Evolutionary conservation across 2,888 invertebrate genomes (phyloP).

Genomic region (Andrena minutula): DNA sequence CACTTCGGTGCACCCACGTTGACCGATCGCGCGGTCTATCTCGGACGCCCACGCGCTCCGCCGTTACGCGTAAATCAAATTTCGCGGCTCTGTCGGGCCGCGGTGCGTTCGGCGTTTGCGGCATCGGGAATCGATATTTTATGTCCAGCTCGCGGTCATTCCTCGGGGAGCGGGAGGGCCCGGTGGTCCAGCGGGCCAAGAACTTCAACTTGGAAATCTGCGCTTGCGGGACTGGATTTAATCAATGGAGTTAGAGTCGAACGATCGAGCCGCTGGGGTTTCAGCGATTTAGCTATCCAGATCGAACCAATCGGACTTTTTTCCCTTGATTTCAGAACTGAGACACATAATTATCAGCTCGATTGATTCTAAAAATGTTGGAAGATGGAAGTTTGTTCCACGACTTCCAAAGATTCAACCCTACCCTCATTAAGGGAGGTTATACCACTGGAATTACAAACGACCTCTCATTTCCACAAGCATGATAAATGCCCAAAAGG

Average conservation of each 20-base stretch:
- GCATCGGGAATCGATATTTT: conserved; percentile 41
- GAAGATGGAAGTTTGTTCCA: neutral
- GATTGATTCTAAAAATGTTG: neutral
- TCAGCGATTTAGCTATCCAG: neutral
- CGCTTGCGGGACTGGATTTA: neutral
- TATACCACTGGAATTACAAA: no score
- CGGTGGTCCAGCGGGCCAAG: neutral
- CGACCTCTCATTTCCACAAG: neutral
- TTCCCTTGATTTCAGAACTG: neutral
- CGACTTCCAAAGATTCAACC: no score
- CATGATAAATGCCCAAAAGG: neutral
- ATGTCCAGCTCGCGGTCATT: conserved; percentile 5
- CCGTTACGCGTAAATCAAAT: conserved; percentile 68
- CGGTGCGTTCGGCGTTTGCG: neutral
- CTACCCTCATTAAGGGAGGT: no score
- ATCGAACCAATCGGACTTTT: neutral
- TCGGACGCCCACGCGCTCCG: conserved; percentile 51
- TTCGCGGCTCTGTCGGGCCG: conserved; percentile 43
- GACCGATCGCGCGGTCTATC: conserved; percentile 53
- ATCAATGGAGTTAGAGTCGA: neutral
- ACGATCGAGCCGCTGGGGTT: neutral
- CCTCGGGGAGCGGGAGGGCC: neutral
- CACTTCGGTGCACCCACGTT: conserved; percentile 54
- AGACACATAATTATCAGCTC: neutral
- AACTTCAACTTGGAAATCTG: conserved; percentile 16